Base-by-base conservation (phyloP, 2,888 invertebrate species). In the Troides oblongomaculatus region DNA sequence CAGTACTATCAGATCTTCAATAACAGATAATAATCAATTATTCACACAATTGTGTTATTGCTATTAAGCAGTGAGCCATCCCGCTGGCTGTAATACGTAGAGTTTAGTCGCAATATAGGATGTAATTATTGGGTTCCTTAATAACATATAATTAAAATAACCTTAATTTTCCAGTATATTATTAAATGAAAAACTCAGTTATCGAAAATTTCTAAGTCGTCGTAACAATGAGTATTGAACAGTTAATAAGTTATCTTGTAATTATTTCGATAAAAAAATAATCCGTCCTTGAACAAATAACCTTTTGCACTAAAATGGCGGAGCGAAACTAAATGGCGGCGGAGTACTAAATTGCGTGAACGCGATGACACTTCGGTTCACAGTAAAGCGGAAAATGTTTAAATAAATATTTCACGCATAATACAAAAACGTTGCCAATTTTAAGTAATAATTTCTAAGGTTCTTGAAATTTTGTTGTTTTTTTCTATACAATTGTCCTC, bases 241-340 rank as follows among this genome's bases (percentile, higher is more conserved):
- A 46, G 14, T 14, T 12, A 46, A 14, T 17, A 14, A 43, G 8
- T 21, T 25, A 57, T 43, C 50, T 68, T 21, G 50, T 23, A 59
- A 59, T 46, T 1, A 36, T 63, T 59, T 46, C 58, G 17, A 17
- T 21, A 56, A 30, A 30, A 6, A 30, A 7, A 21, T 36, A 53
- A 61, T 25, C n/a, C 23, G 17, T 39, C 56, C 62, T 56, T 65
- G 69, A 64, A 57, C 39, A 43, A 69, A 6, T 62, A 62, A 69
- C 60, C 68, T 64, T 64, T 69, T 64, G 60, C 69, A 65, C 18
- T 12, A 69, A 46, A 65, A 69, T 46, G 61, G 30, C 39, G 50
- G 17, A 18, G 61, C 64, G 58, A 64, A 25, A 25, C 64, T 46
- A 64, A 60, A 58, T 58, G 57, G 57, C 57, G 57, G 23, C 8